Evolutionary conservation across 2,888 invertebrate species (phyloP), one percentile per base, ranked within the genome.

Genomic region (Thera britannica): DNA sequence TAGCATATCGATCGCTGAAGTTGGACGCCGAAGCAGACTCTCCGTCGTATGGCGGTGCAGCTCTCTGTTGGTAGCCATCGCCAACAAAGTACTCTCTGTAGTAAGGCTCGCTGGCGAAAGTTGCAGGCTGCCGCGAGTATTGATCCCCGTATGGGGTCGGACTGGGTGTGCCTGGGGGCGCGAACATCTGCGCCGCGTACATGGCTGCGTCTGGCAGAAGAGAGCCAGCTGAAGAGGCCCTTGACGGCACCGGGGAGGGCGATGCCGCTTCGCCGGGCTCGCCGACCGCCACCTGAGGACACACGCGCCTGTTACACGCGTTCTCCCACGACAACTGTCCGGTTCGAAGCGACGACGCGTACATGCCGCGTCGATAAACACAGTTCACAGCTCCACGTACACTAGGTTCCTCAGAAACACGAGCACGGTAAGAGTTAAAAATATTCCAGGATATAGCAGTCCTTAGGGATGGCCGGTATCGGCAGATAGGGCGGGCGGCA

Each of bases 71-170:
- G 79, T 95, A 95, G 67, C 94, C 94, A 63, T 95, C 95, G 72
- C 95, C 95, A 71, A 95, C 95, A 88, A 96, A 97, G 87, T 97
- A 97, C 90, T 97, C 97, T 88, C 97, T 96, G 90, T 97, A 97
- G 94, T 97, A 97, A 72, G 96, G 96, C 83, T 96, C 96, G 77
- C 95, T 93, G 75, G 96, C 93, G 85, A 96, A 96, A 72, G 95
- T 93, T 58, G 95, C 90, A 66, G 95, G 93, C 84, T 90, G 92
- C 70, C 92, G 89, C 68, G 93, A 82, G 80, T 93, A 92, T 86
- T 91, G 93, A 74, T 89, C 94, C 81, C 88, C 94, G 81, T 94
- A 94, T 54, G 96, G 95, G 75, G 95, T 95, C 55, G 96, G 96
- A 75, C 96, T 96, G 70, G 96, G 95, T 63, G 96, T 95, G 80